A percentile compares a stretch with the other conserved stretches of the same genome.
Conservation (phyloP, 2,113 vertebrate genomes). For the Atlantisia rogersi region DNA sequence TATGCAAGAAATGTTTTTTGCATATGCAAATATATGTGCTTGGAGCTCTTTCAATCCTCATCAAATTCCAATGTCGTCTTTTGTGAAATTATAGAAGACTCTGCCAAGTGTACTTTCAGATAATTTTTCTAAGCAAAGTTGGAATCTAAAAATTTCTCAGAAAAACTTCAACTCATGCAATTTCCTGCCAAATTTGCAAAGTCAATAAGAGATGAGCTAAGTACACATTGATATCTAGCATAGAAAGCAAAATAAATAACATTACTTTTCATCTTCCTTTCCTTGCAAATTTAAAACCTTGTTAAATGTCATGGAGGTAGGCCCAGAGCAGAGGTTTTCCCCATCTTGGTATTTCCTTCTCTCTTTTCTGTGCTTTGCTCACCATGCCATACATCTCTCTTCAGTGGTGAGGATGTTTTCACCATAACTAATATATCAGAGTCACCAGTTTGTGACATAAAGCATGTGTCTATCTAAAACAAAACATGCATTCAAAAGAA, state of each 20-base stretch:
- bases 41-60: not conserved
- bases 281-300: not conserved
- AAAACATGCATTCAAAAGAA: not conserved
- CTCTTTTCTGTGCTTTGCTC: not conserved
- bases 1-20: slow-evolving; percentile 1
- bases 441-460: not conserved
- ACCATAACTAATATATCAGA: not conserved
- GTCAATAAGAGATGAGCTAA: not conserved
- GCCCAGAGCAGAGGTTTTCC: not conserved
- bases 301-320: not conserved
- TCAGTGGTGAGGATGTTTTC: not conserved
- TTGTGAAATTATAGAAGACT: not conserved
- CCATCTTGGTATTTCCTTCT: not conserved
- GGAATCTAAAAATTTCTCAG: not conserved
- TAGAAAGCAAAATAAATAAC: not conserved
- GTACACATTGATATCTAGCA: not conserved
- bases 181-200: not conserved
- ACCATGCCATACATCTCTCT: not conserved
- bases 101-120: not conserved
- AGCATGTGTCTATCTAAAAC: not conserved
- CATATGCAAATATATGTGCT: slow-evolving; percentile 27
- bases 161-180: not conserved
- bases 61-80: not conserved
- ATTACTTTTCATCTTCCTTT: not conserved
- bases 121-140: slow-evolving; percentile 21